Base-by-base conservation (phyloP, 2,888 invertebrate species). In the Lycaena phlaeas region DNA sequence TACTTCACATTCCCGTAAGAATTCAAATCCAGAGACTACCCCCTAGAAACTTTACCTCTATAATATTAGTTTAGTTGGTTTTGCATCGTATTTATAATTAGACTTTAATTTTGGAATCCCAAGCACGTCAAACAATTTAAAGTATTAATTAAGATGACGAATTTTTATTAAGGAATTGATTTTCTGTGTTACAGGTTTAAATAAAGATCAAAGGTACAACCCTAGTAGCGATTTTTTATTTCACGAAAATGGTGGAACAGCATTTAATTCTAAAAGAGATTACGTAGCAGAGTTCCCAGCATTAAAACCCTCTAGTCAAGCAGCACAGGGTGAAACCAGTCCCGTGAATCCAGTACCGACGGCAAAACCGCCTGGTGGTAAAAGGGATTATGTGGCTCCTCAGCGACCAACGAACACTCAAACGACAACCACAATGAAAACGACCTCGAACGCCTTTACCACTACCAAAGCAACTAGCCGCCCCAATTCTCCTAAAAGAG, bases 221-320 rank as follows among this genome's bases (percentile, higher is more conserved):
- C 54, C 67, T 3, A 77, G 66, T 48, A 64, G 61, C 3, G 82
- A 84, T 45, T 84, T 84, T 44, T 60, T 84, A 53, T 46, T 67
- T 17, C 82, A 82, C 36, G 82, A 84, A 67, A 62, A 64, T 30
- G 70, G 70, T 27, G 52, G 48, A 4, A 48, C 55, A 31, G 40
- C 48, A 28, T 53, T 51, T 41, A 56, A 50, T 14, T 54, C 62
- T 26, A 73, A 73, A 55, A 62, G 54, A 49, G 58, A 70, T 46
- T 61, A 61, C 50, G 52, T 56, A 40, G 48, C 57, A 4, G 58
- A 68, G 43, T 69, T 64, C 41, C 69, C 69, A 9, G 45, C 59
- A 6, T 44, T 67, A 36, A 44, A 48, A 17, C 36, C 48, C 12
- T 42, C 53, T 43, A 50, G 52, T 38, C 49, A 43, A 42, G 36